Conservation (phyloP, 53 echinoderm and acorn worm species). For the Holothuria leucospilota region DNA sequence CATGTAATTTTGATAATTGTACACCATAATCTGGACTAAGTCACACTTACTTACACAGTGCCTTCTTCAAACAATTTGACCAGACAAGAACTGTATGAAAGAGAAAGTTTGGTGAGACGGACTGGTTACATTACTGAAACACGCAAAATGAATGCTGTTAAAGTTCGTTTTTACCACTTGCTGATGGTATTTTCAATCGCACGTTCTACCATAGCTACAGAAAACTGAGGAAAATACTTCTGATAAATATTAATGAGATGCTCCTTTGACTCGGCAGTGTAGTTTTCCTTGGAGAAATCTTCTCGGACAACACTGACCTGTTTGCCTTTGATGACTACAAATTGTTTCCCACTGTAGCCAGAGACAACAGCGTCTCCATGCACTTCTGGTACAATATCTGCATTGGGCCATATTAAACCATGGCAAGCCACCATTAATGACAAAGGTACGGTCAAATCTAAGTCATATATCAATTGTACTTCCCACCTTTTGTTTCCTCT, state of each 20-base stretch:
- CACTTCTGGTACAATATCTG: slow-evolving; percentile 17
- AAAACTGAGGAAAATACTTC: slow-evolving; percentile 33
- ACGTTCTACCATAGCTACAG: background rate
- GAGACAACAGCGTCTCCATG: background rate
- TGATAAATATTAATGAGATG: background rate
- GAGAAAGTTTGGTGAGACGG: too few species aligned
- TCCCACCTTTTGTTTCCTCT: slow-evolving; percentile 15
- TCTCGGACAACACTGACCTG: background rate
- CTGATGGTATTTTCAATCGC: slow-evolving; percentile 15
- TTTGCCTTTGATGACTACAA: slow-evolving; percentile 13
- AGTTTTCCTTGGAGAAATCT: background rate
- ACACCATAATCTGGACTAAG: too few species aligned
- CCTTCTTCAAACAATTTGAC: too few species aligned
- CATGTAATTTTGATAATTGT: too few species aligned
- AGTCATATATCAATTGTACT: background rate
- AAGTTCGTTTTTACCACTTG: background rate
- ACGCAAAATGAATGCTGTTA: too few species aligned
- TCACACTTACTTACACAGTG: too few species aligned
- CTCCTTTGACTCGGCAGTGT: background rate
- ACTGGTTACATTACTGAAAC: too few species aligned
- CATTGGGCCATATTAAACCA: slow-evolving; percentile 17
- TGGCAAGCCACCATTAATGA: slow-evolving; percentile 10
- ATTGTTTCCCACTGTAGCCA: slow-evolving; percentile 24
- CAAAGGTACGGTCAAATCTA: background rate
- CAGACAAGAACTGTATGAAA: too few species aligned